Evolutionary conservation across 2,797 vertebrate species (phyloP).

Genomic region (Lithobates sylvaticus): DNA sequence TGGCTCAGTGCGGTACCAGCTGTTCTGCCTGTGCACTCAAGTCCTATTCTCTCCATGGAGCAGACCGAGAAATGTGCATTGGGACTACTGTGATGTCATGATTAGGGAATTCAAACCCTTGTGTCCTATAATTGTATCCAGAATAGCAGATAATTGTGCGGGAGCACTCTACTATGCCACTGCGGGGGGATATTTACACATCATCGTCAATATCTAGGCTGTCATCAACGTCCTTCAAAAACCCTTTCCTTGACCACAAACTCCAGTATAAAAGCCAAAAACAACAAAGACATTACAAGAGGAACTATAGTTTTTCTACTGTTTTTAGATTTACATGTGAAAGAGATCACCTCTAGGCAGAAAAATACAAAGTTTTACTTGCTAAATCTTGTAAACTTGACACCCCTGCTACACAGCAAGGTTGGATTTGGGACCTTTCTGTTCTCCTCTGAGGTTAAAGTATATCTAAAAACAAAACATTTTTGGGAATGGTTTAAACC

Average conservation of each 20-base stretch:
- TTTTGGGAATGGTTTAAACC: too few species aligned
- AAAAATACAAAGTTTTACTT: too few species aligned
- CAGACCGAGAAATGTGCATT: slow-evolving; percentile 2
- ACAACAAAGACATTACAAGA: background rate
- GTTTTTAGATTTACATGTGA: too few species aligned
- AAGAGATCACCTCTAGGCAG: too few species aligned
- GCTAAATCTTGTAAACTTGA: too few species aligned
- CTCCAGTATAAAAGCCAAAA: background rate
- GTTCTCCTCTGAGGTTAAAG: too few species aligned
- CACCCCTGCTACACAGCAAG: too few species aligned
- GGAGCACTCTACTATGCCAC: slow-evolving; percentile 2
- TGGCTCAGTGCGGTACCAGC: slow-evolving; percentile 43
- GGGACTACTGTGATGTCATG: slow-evolving; percentile 52
- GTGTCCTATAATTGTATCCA: slow-evolving; percentile 4
- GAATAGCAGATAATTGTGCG: background rate
- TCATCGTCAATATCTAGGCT: slow-evolving; percentile 6
- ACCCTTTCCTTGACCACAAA: background rate
- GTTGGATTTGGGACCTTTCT: too few species aligned
- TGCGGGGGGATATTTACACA: slow-evolving; percentile 7
- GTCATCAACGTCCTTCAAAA: background rate
- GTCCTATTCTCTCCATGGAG: slow-evolving; percentile 17
- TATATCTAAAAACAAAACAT: too few species aligned
- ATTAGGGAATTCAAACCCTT: slow-evolving; percentile 28
- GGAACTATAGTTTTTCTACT: too few species aligned
- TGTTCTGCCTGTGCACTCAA: slow-evolving; percentile 14